Evolutionary conservation across 1,140 invertebrate species (phyloP), one percentile per base, ranked within the genome.

Genomic region (Drosophila lini): DNA sequence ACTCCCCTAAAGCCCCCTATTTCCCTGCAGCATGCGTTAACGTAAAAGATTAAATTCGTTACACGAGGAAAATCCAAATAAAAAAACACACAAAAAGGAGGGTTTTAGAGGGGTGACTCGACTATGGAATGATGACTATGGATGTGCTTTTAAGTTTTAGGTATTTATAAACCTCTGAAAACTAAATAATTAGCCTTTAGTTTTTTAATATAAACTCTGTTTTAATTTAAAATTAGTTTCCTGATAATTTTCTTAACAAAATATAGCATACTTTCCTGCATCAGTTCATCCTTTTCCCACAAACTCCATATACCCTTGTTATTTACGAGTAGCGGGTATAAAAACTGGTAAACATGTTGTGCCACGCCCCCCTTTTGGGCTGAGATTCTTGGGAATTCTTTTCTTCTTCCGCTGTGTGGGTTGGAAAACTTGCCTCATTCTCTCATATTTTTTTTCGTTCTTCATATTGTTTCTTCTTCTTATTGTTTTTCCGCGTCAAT

Each of bases 21-120:
- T 52, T 44, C 34, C 44, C 68, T 22, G 61, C 53, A 48, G 63
- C 45, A 75, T 48, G 80, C 75, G 80, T 75, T 83, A 81, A 68
- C 74, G 74, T 68, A 82, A 82, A 82, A 82, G 80, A 82, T 82
- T 82, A 82, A 82, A 82, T 78, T 82, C 75, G 80, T 78, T 78
- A 70, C 64, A 71, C 53, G 44, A 42, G 42, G 25, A 58, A 71
- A 67, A 40, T 47, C 38, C 22, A 41, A 50, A 65, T 15, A 22
- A 28, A 38, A 36, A 34, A 40, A 22, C 22, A 44, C 5, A 36
- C 3, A 36, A n/a, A 34, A 22, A 15, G 4, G 4, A 38, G 6
- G 32, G 0, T 2, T 9, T 50, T 50, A 16, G 16, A 4, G 0
- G 6, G 19, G 48, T 7, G 48, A 3, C 11, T 34, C 10, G 48